Percentiles rank a stretch among this genome's conserved stretches.
Evolutionary conservation across 2,113 vertebrate species (phyloP).

Genomic region (Corydoras sp.): DNA sequence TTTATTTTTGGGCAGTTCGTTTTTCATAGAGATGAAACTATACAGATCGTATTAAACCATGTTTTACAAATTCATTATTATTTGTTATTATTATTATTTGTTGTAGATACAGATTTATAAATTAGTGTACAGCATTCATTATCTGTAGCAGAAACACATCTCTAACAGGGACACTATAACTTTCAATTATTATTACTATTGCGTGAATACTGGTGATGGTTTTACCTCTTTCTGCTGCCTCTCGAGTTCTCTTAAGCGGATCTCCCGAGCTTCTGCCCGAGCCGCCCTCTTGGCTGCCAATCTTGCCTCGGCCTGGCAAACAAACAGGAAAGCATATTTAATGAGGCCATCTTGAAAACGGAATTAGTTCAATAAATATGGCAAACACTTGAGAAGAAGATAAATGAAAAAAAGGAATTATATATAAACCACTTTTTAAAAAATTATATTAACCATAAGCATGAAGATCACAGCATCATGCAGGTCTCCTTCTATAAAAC

Average conservation of each 20-base stretch:
- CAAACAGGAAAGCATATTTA: not conserved
- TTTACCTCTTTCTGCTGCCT: conserved; percentile 85
- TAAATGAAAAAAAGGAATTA: too few relatives aligned
- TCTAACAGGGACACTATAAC: too few relatives aligned
- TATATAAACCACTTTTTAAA: not conserved
- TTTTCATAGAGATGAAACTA: too few relatives aligned
- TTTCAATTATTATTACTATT: too few relatives aligned
- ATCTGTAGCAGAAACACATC: not conserved
- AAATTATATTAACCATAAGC: conserved; percentile 23
- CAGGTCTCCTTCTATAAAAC: not conserved
- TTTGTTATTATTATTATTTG: too few relatives aligned
- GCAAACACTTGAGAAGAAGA: too few relatives aligned
- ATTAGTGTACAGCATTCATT: not conserved
- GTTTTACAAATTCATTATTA: too few relatives aligned
- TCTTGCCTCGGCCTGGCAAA: conserved; percentile 77
- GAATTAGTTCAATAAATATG: not conserved
- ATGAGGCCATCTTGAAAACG: not conserved
- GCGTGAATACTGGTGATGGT: not conserved
- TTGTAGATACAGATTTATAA: too few relatives aligned
- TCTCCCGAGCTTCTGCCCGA: conserved; percentile 82
- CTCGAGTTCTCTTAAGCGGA: conserved; percentile 90
- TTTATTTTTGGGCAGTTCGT: too few relatives aligned
- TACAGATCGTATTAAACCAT: too few relatives aligned
- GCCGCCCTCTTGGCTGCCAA: conserved; percentile 82
- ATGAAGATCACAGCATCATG: not conserved